phyloP scores from a whole-genome alignment of 2,113 vertebrate species.

The Colaptes auratus region DNA sequence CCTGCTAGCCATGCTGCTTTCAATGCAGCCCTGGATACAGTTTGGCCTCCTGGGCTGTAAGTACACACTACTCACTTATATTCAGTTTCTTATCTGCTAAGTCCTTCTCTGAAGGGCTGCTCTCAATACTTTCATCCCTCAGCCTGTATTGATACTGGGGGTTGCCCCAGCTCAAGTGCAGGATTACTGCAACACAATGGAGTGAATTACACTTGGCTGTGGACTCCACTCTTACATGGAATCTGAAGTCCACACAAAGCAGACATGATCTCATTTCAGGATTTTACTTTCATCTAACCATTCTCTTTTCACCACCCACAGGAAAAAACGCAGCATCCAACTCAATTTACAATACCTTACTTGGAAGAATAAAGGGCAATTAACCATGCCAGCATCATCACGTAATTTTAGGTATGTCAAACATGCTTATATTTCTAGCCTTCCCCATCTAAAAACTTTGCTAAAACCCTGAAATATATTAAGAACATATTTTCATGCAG shows the following conservation, averaged over 20 bases:
- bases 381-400: not conserved
- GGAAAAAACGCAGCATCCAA: not conserved
- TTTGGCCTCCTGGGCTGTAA: not conserved
- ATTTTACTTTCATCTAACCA: constrained; percentile 30
- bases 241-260: constrained; percentile 8
- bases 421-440: not conserved
- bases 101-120: not conserved
- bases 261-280: constrained; percentile 60
- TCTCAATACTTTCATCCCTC: not conserved
- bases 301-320: not conserved
- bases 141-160: not conserved
- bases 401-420: not conserved
- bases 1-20: not conserved
- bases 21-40: not conserved
- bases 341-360: not conserved
- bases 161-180: not conserved
- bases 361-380: not conserved
- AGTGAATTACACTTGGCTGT: not conserved
- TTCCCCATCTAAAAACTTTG: not conserved
- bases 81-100: not conserved
- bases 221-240: not conserved
- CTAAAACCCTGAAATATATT: constrained; percentile 12
- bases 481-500: constrained; percentile 26
- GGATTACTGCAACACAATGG: not conserved
- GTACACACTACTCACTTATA: rapidly evolving